A percentile compares a stretch with the other conserved stretches of the same genome.
These are phyloP conservation scores for Drosophila ezoana DNA, from an alignment of 2,888 invertebrate genomes.

Conservation along the genomic window DNA sequence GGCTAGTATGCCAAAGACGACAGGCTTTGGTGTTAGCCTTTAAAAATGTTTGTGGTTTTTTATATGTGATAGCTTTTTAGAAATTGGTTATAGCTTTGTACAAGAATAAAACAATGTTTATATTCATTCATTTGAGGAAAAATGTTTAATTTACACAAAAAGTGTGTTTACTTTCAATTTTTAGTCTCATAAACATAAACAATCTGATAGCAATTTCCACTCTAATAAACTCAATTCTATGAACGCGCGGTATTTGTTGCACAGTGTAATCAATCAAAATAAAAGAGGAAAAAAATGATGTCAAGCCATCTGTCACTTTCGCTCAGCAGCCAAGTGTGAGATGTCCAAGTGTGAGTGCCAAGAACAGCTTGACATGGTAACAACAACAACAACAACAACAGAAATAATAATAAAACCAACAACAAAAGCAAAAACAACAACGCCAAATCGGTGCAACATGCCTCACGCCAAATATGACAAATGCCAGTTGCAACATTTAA, in stretches of 20 bases:
- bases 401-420: background rate
- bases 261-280: conserved; percentile 49
- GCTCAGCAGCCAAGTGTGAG: conserved; percentile 63
- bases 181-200: no score
- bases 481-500: conserved; percentile 76
- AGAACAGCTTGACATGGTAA: conserved; percentile 61
- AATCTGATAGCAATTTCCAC: background rate
- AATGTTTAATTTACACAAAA: no score
- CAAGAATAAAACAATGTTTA: no score
- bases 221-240: conserved; percentile 7
- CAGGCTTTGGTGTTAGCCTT: no score
- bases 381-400: conserved; percentile 16
- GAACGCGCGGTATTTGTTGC: conserved; percentile 34
- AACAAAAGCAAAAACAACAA: conserved; percentile 26
- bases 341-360: conserved; percentile 54
- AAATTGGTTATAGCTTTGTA: no score
- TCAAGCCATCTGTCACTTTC: conserved; percentile 71
- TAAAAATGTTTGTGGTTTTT: no score
- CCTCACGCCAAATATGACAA: conserved; percentile 78
- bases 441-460: conserved; percentile 69
- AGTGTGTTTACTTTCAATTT: no score
- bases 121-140: no score
- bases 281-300: conserved; percentile 22
- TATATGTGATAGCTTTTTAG: no score
- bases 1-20: no score